Evolutionary conservation across 2,113 vertebrate genomes (phyloP), one percentile per base, ranked within the genome.

Genomic region (Galeopterus variegatus): DNA sequence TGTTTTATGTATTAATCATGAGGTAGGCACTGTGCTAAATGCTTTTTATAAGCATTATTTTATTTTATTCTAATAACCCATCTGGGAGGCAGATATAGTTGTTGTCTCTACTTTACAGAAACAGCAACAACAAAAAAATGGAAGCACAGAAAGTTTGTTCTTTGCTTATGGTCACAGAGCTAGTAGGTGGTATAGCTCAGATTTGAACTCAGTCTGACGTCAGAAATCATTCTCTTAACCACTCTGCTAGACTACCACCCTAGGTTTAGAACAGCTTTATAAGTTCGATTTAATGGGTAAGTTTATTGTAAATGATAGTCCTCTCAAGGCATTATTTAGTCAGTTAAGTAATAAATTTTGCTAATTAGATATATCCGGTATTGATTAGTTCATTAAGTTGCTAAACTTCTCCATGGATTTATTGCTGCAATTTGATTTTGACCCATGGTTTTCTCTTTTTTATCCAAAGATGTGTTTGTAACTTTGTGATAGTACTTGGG

Each of bases 31-130:
- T 67, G 1, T 48, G 58, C 4, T 72, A 50, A 73, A 54, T 72
- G 58, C 72, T 92, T 73, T 92, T 84, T 81, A 31, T 52, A 89
- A 92, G 10, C 19, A 77, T 54, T 83, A 31, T 75, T 90, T 50
- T 70, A 58, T 90, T 93, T 84, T 84, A 88, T 52, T 91, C 60
- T 95, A 58, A 56, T 11, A 64, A 54, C 19, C n/a, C 9, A 90
- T 79, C 77, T 93, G 70, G 69, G 89, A 82, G 69, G 83, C 28
- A 95, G 77, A 76, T 24, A 80, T 28, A 12, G 2, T 95, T 93
- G 26, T 75, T 41, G 41, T 41, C 41, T 41, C 41, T 41, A 41
- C 13, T 88, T 41, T 75, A 21, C 45, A 80, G 62, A 23, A 31
- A 92, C 41, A 41, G 41, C 41, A 81, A 85, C 17, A 17, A n/a